Conservation (phyloP, 2,888 invertebrate genomes). For the Tupiocoris notatus region DNA sequence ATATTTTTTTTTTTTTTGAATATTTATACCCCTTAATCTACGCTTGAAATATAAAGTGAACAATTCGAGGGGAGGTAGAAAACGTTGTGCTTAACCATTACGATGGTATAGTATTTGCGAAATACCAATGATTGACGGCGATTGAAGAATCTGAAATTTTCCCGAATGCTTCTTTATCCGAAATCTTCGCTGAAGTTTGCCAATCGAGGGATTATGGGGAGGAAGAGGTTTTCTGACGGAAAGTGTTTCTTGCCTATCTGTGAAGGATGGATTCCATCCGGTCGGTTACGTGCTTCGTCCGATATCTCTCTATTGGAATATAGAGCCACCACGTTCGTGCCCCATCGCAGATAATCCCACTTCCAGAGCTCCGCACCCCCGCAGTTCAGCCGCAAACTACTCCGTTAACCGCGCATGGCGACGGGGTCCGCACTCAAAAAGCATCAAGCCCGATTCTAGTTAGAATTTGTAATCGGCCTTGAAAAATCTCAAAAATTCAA, state of each 20-base stretch:
- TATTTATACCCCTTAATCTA: too few relatives aligned
- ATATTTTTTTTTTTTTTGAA: too few relatives aligned
- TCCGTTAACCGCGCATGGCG: neutral
- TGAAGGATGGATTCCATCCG: conserved; percentile 39
- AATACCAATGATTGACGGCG: too few relatives aligned
- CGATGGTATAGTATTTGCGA: too few relatives aligned
- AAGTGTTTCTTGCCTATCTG: conserved; percentile 31
- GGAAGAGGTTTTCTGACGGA: conserved; percentile 10
- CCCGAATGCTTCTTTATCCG: too few relatives aligned
- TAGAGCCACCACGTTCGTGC: conserved; percentile 33
- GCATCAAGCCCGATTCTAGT: too few relatives aligned
- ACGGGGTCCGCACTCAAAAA: neutral
- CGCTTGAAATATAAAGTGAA: too few relatives aligned
- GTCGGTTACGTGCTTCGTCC: conserved; percentile 26
- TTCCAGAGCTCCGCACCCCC: neutral
- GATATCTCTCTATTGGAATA: conserved; percentile 31
- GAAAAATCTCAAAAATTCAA: too few relatives aligned
- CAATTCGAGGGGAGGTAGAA: too few relatives aligned
- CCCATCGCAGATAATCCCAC: conserved; percentile 28
- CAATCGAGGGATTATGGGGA: conserved; percentile 6
- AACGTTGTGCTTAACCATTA: too few relatives aligned
- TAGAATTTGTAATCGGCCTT: too few relatives aligned
- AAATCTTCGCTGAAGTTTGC: neutral
- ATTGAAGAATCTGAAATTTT: too few relatives aligned
- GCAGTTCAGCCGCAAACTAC: neutral